Evolutionary conservation across 2,888 invertebrate genomes (phyloP).

Genomic region (Machimus atricapillus): DNA sequence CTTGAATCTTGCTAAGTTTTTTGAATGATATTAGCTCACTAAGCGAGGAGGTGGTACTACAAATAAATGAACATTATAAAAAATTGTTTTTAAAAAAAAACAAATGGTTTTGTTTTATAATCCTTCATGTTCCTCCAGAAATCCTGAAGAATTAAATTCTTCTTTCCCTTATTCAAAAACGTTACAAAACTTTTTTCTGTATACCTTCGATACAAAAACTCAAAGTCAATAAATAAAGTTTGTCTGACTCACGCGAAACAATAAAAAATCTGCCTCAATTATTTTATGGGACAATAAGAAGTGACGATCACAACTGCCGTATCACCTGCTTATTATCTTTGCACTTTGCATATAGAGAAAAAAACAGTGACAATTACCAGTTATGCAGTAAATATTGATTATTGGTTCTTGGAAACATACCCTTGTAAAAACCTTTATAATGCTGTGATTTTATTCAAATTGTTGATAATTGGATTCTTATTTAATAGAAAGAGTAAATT

Average conservation of each 20-base stretch:
- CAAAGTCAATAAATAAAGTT: not conserved
- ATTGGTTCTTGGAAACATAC: no score
- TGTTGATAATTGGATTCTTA: not conserved
- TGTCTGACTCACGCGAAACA: not conserved
- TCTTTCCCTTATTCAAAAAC: no score
- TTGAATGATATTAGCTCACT: slow-evolving; percentile 20
- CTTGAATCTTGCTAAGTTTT: not conserved
- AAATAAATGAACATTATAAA: slow-evolving; percentile 16
- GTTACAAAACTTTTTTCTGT: not conserved
- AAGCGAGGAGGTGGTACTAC: not conserved
- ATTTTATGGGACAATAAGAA: no score
- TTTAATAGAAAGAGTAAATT: not conserved
- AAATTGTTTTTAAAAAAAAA: slow-evolving; percentile 25
- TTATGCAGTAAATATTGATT: not conserved
- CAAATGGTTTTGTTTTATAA: not conserved
- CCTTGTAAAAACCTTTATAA: not conserved
- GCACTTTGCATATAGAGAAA: not conserved
- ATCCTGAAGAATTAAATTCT: not conserved
- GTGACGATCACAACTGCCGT: not conserved
- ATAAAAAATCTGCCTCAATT: not conserved
- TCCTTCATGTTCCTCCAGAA: not conserved
- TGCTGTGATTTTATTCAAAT: not conserved
- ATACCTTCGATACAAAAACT: not conserved
- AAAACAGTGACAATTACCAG: not conserved
- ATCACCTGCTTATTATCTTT: not conserved